Percentiles rank a stretch among this genome's conserved stretches.
Conservation (phyloP, 2,888 invertebrate species). For the Gortyna flavago region DNA sequence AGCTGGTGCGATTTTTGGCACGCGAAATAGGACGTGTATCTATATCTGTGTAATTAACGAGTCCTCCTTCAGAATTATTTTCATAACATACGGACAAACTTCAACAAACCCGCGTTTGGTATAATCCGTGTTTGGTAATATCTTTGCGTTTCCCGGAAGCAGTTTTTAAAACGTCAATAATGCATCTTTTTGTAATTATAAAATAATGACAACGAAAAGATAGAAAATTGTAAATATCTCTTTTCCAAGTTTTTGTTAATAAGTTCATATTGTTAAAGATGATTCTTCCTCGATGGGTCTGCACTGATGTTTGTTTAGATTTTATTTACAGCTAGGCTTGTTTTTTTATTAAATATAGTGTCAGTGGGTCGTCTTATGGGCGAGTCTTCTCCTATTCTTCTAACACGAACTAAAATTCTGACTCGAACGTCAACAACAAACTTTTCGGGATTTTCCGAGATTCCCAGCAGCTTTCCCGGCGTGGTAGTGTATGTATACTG, state of each 20-base stretch:
- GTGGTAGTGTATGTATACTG: neutral
- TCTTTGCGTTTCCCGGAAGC: neutral
- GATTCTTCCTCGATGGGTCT: neutral
- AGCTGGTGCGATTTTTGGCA: too few relatives aligned
- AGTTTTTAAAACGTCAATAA: too few relatives aligned
- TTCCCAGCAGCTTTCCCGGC: neutral
- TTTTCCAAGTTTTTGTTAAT: neutral
- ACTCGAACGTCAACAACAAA: neutral
- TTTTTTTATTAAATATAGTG: neutral
- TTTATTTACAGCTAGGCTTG: neutral
- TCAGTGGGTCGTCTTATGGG: too few relatives aligned
- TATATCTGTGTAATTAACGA: too few relatives aligned
- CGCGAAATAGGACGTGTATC: too few relatives aligned
- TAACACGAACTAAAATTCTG: neutral
- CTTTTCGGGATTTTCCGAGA: neutral
- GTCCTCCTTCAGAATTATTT: neutral
- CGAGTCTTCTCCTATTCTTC: neutral
- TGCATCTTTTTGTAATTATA: neutral
- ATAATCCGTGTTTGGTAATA: neutral
- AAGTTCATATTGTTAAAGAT: neutral
- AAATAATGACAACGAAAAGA: neutral
- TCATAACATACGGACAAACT: slow-evolving; percentile 8
- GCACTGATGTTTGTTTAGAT: neutral
- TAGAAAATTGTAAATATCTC: neutral
- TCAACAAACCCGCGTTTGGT: neutral